Conservation (phyloP, 2,888 invertebrate genomes). For the Pseudoips prasinana region DNA sequence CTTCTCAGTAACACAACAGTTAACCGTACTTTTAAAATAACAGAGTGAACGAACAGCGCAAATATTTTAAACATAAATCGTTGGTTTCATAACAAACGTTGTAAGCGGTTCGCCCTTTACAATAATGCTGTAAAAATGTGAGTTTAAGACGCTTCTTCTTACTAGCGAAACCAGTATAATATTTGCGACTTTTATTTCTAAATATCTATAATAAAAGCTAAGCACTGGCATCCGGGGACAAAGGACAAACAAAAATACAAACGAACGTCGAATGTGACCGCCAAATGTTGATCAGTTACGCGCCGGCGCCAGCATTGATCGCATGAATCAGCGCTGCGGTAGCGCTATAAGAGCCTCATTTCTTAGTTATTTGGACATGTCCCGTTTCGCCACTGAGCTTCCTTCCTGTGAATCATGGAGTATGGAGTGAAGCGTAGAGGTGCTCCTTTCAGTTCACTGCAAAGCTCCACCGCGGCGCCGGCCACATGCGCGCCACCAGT, state of each 20-base stretch:
- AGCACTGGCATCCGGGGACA: slow-evolving; percentile 18
- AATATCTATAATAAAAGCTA: slow-evolving; percentile 26
- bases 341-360: slow-evolving; percentile 48
- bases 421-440: slow-evolving; percentile 48
- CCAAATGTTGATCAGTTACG: slow-evolving; percentile 60
- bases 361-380: slow-evolving; percentile 59
- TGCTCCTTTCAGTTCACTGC: slow-evolving; percentile 60
- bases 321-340: slow-evolving; percentile 58
- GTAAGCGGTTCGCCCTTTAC: no score
- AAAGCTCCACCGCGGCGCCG: slow-evolving; percentile 48
- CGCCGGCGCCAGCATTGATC: slow-evolving; percentile 69
- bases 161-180: neutral
- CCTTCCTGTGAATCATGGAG: slow-evolving; percentile 74
- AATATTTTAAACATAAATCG: no score
- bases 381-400: slow-evolving; percentile 65
- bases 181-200: slow-evolving; percentile 6
- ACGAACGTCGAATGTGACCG: slow-evolving; percentile 35
- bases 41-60: no score
- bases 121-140: no score
- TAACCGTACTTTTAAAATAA: no score
- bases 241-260: slow-evolving; percentile 30
- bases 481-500: slow-evolving; percentile 47
- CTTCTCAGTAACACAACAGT: no score
- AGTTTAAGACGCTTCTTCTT: no score
- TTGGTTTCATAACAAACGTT: no score